phyloP scores from a whole-genome alignment of 2,113 vertebrate genomes.

The Triplophysa siluroides region DNA sequence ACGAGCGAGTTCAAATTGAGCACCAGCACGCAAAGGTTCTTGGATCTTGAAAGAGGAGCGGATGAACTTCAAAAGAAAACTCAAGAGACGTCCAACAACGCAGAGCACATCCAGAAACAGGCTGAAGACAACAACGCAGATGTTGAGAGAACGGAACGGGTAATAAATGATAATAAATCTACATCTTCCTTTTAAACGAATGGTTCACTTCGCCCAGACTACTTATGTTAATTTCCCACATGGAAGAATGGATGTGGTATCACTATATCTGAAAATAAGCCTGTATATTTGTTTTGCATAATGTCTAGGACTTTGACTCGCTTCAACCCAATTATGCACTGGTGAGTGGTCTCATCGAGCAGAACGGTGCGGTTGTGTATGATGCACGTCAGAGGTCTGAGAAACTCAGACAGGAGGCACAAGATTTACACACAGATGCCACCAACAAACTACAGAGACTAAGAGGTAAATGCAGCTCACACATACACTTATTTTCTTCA shows the following conservation, averaged over 20 bases:
- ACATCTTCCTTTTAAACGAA: slow-evolving; percentile 47
- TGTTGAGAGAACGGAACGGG: slow-evolving; percentile 82
- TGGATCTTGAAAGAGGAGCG: slow-evolving; percentile 82
- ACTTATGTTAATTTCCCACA: neutral
- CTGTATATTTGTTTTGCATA: neutral
- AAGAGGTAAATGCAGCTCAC: slow-evolving; percentile 72
- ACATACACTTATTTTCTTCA: too few relatives aligned
- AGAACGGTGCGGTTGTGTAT: slow-evolving; percentile 78
- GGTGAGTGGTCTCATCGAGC: slow-evolving; percentile 78
- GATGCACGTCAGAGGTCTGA: slow-evolving; percentile 82
- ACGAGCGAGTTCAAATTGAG: slow-evolving; percentile 84
- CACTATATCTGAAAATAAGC: neutral
- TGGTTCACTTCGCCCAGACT: too few relatives aligned
- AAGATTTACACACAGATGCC: slow-evolving; percentile 82
- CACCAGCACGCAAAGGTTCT: slow-evolving; percentile 80
- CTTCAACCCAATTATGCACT: slow-evolving; percentile 78
- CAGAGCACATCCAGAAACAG: slow-evolving; percentile 69
- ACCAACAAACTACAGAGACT: slow-evolving; percentile 84
- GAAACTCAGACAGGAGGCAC: slow-evolving; percentile 85
- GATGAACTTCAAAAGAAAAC: slow-evolving; percentile 79
- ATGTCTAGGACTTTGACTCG: slow-evolving; percentile 76
- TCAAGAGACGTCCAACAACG: slow-evolving; percentile 68
- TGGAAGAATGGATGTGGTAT: neutral
- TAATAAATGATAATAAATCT: slow-evolving; percentile 50
- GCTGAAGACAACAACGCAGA: slow-evolving; percentile 65